Conservation (phyloP, 2,797 vertebrate species). For the Euthynnus affinis region DNA sequence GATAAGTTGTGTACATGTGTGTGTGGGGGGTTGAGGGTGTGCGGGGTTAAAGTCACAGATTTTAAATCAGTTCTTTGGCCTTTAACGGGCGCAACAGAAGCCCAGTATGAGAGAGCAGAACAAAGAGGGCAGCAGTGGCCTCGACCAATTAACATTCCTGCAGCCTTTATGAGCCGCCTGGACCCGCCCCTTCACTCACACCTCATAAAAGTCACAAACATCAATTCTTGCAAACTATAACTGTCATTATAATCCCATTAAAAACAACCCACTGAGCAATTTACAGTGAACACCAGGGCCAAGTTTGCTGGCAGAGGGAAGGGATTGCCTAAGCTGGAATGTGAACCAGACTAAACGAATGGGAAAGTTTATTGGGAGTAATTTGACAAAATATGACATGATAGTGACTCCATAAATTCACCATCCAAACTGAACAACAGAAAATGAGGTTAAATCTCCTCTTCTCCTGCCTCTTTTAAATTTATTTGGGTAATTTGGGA, state of each 20-base stretch:
- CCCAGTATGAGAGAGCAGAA: conserved; percentile 77
- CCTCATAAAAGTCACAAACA: conserved; percentile 89
- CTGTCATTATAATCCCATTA: conserved; percentile 88
- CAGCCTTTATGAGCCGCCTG: conserved; percentile 78
- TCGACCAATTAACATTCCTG: conserved; percentile 91
- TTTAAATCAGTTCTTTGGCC: conserved; percentile 84
- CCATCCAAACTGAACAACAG: background rate
- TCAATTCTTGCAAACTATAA: conserved; percentile 86
- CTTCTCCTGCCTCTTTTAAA: background rate
- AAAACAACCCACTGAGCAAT: conserved; percentile 81
- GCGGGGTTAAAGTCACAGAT: conserved; percentile 79
- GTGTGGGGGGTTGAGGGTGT: conserved; percentile 27
- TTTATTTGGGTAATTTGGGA: background rate
- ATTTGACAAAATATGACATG: conserved; percentile 68
- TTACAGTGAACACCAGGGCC: conserved; percentile 74
- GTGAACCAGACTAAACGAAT: conserved; percentile 31
- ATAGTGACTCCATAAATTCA: conserved; percentile 33
- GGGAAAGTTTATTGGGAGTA: conserved; percentile 64
- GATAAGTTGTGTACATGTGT: conserved; percentile 51
- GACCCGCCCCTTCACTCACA: conserved; percentile 84
- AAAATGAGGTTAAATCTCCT: conserved; percentile 1
- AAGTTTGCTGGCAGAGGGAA: conserved; percentile 43
- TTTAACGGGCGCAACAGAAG: conserved; percentile 83
- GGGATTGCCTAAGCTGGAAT: conserved; percentile 32
- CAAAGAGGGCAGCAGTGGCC: conserved; percentile 83